phyloP scores from a whole-genome alignment of 2,888 invertebrate species.

The Eilema griseolum region DNA sequence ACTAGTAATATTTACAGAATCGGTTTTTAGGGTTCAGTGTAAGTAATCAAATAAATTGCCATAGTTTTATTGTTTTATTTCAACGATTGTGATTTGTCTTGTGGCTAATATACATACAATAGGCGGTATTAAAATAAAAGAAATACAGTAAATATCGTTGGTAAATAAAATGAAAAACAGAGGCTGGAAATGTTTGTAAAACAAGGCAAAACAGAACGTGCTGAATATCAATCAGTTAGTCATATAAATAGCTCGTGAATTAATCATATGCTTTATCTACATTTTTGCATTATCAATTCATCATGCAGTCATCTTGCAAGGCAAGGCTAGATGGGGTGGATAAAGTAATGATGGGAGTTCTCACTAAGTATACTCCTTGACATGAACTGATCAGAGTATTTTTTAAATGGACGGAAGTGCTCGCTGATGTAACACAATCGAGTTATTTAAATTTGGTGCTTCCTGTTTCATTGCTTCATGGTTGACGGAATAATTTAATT shows the following conservation, averaged over 20 bases:
- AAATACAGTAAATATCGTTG: background rate
- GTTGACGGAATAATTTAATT: background rate
- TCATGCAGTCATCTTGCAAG: slow-evolving; percentile 34
- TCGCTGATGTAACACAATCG: background rate
- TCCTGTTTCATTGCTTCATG: background rate
- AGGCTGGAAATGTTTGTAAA: slow-evolving; percentile 22
- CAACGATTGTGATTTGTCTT: too few species aligned
- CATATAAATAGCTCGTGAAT: slow-evolving; percentile 50
- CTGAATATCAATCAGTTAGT: slow-evolving; percentile 38
- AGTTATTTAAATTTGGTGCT: background rate
- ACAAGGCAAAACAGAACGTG: slow-evolving; percentile 5
- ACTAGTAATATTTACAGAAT: too few species aligned
- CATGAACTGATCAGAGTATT: background rate
- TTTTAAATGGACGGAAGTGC: background rate
- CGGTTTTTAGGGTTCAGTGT: too few species aligned
- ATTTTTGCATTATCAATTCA: slow-evolving; percentile 18
- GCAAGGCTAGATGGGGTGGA: slow-evolving; percentile 5
- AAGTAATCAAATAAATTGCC: too few species aligned
- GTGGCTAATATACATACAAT: background rate
- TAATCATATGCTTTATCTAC: slow-evolving; percentile 37
- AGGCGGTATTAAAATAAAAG: background rate
- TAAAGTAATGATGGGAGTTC: background rate
- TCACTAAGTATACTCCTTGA: background rate
- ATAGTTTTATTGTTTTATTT: too few species aligned
- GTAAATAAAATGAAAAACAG: background rate